Evolutionary conservation across 2,113 vertebrate genomes (phyloP).

Genomic region (Acinonyx jubatus): DNA sequence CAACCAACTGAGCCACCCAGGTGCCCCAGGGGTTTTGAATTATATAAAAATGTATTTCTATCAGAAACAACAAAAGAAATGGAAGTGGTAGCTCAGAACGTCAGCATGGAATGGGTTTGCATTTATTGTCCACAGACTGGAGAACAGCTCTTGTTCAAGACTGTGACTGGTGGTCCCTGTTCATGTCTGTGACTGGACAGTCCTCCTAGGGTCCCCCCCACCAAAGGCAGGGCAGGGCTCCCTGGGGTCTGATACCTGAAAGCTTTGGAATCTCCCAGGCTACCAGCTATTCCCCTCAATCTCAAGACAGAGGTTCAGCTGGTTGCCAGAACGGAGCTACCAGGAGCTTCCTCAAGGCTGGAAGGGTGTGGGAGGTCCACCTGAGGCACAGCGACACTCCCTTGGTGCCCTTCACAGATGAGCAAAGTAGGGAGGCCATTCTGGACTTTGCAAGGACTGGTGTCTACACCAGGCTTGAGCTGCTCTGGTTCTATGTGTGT

Average conservation of each 20-base stretch:
- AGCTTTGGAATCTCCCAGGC: slow-evolving; percentile 55
- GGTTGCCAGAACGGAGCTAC: slow-evolving; percentile 56
- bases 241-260: slow-evolving; percentile 44
- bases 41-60: slow-evolving; percentile 17
- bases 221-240: slow-evolving; percentile 53
- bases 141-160: not conserved
- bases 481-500: not conserved
- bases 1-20: no score
- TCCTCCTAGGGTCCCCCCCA: slow-evolving; percentile 4
- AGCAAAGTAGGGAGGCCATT: not conserved
- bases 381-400: not conserved
- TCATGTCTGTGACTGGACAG: not conserved
- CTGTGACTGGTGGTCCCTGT: not conserved
- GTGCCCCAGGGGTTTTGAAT: not conserved
- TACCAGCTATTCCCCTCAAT: slow-evolving; percentile 55
- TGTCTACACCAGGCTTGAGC: not conserved
- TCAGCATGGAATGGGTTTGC: slow-evolving; percentile 18
- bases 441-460: not conserved
- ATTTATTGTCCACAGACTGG: not conserved
- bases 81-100: not conserved
- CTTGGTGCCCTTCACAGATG: not conserved
- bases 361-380: not conserved
- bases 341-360: not conserved
- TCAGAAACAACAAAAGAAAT: not conserved
- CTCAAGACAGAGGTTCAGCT: slow-evolving; percentile 66